Conservation (phyloP, 2,888 invertebrate species). For the Eudiplozoon nipponicum region DNA sequence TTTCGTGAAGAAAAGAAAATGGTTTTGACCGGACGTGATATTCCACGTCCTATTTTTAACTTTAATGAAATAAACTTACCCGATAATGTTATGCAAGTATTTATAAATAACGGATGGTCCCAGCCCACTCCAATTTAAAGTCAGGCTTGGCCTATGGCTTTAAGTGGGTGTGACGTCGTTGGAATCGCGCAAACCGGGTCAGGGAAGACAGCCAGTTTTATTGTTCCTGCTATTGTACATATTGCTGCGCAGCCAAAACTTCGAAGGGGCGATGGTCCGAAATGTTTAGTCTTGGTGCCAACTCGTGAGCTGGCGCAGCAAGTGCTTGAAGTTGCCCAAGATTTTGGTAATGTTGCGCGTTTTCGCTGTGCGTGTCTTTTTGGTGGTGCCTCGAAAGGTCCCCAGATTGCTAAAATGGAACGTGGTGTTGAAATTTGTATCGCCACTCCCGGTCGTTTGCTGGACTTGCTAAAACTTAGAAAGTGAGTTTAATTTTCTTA, state of each 20-base stretch:
- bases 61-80: slow-evolving; percentile 69
- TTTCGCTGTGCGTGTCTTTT: slow-evolving; percentile 77
- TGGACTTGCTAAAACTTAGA: background rate
- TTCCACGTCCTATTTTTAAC: slow-evolving; percentile 51
- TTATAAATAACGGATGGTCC: slow-evolving; percentile 22
- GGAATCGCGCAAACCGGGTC: slow-evolving; percentile 28
- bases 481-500: too few relatives aligned
- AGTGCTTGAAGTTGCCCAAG: slow-evolving; percentile 39
- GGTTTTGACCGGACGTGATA: slow-evolving; percentile 47
- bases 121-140: slow-evolving; percentile 71
- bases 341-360: slow-evolving; percentile 24
- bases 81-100: slow-evolving; percentile 31
- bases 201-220: slow-evolving; percentile 36
- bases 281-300: slow-evolving; percentile 40
- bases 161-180: slow-evolving; percentile 26
- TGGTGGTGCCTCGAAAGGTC: slow-evolving; percentile 77
- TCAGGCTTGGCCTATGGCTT: slow-evolving; percentile 47
- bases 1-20: too few relatives aligned
- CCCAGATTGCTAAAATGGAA: slow-evolving; percentile 35
- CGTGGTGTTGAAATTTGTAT: slow-evolving; percentile 63
- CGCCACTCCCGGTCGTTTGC: slow-evolving; percentile 46
- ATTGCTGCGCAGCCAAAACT: slow-evolving; percentile 59
- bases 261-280: slow-evolving; percentile 58
- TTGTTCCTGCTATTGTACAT: slow-evolving; percentile 56
- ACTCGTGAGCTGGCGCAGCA: slow-evolving; percentile 33